These are phyloP conservation scores for Noturus placidus DNA, from an alignment of 2,113 vertebrate genomes.

Conservation along the genomic window DNA sequence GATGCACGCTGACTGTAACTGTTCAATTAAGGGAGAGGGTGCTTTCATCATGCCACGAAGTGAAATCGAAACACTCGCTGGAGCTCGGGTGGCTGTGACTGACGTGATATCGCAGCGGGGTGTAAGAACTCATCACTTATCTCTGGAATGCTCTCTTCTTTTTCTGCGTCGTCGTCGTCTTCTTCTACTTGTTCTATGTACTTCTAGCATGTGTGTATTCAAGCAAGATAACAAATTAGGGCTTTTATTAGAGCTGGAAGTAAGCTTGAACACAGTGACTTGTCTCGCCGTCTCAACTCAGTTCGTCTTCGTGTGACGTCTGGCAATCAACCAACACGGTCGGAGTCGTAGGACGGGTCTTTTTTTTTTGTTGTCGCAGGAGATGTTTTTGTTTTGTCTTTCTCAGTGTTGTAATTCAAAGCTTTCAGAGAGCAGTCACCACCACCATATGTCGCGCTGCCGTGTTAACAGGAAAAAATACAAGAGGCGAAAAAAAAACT, in stretches of 20 bases:
- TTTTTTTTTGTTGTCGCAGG: neutral
- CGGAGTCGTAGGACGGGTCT: constrained; percentile 10
- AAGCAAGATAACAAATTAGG: constrained; percentile 15
- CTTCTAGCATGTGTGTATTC: neutral
- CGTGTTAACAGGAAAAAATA: constrained; percentile 10
- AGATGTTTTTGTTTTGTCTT: neutral
- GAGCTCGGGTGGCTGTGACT: neutral
- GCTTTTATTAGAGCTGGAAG: constrained; percentile 15
- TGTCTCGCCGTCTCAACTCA: neutral
- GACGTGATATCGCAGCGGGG: neutral
- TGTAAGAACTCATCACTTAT: neutral
- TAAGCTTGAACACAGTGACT: neutral
- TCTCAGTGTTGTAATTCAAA: constrained; percentile 38
- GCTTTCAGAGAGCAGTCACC: neutral
- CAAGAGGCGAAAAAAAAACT: neutral
- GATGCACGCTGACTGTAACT: constrained; percentile 11
- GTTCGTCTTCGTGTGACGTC: constrained; percentile 14
- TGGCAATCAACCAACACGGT: constrained; percentile 18
- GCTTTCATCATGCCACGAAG: constrained; percentile 11
- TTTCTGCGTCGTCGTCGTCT: neutral
- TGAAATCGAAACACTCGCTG: constrained; percentile 4
- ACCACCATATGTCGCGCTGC: constrained; percentile 28
- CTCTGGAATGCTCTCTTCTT: neutral
- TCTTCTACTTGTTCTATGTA: neutral
- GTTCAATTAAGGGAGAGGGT: constrained; percentile 28